Base-by-base conservation (phyloP, 2,888 invertebrate species). In the Cephus pygmeus region DNA sequence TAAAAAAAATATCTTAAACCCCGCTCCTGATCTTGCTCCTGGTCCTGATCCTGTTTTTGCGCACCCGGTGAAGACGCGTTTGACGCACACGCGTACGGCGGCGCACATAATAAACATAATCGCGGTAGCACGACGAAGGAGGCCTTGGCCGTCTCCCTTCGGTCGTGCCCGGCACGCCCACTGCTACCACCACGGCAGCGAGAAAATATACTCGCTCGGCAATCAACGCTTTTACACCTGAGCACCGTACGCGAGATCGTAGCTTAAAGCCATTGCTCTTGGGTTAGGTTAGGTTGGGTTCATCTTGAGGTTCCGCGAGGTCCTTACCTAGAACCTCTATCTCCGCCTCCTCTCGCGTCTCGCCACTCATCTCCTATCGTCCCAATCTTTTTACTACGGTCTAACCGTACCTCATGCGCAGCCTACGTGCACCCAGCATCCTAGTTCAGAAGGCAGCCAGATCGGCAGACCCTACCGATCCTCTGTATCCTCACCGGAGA, bases 141-240 rank as follows among this genome's bases (percentile, higher is more conserved):
- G 89, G 88, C 88, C 89, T 90, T 90, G 89, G 89, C 85, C 86
- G 88, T 88, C 88, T 90, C 86, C 89, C 89, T 88, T 87, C 88
- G 87, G 88, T 89, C 88, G 88, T 88, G 88, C 86, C 85, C 82
- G 90, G 88, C 89, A 89, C 90, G 90, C 90, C 90, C 89, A 90
- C 89, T 85, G 89, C 89, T 90, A 88, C 90, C 87, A 87, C 85
- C 87, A 85, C 85, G 83, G 82, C 82, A 81, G 83, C 81, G 83
- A 85, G 87, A 88, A 88, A 90, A 88, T 88, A 88, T 88, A 86
- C 87, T 88, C 85, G 86, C 84, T 83, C 87, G 84, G 90, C 89
- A 90, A 90, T 90, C 90, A 90, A 90, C 90, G 87, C 88, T 90
- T 90, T 90, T 89, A 90, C 90, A 90, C 90, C 90, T 88, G 88